Evolutionary conservation across 2,888 invertebrate species (phyloP).

Genomic region (Drosophila rubida): DNA sequence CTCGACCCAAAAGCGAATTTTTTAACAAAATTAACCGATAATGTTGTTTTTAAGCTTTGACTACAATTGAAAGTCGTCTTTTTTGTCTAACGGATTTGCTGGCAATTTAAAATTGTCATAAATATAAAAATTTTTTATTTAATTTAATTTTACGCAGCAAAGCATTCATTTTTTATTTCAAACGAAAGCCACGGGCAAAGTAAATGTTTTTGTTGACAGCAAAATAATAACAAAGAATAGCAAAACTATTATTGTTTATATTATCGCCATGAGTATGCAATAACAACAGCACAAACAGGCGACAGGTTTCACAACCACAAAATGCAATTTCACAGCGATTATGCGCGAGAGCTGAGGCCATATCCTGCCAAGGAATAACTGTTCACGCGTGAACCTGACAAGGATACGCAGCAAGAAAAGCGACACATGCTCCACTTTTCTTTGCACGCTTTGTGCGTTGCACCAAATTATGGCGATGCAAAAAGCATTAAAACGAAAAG

Average conservation of each 20-base stretch:
- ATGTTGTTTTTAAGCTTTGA: no score
- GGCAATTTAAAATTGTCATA: background rate
- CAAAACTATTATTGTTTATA: conserved; percentile 22
- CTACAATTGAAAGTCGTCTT: background rate
- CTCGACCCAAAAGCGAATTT: background rate
- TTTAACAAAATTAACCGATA: background rate
- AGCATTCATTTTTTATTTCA: background rate
- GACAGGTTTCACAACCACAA: conserved; percentile 43
- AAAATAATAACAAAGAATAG: conserved; percentile 3
- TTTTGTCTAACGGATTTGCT: background rate
- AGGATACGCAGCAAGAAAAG: conserved; percentile 42
- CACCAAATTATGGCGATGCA: conserved; percentile 49
- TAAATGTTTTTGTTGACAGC: conserved; percentile 19
- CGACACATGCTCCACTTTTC: conserved; percentile 20
- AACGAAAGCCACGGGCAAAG: background rate
- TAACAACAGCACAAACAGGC: background rate
- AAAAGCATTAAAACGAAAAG: conserved; percentile 7
- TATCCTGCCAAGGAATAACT: conserved; percentile 46
- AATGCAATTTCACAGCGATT: conserved; percentile 64
- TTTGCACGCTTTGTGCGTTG: conserved; percentile 24
- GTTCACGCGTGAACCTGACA: conserved; percentile 64
- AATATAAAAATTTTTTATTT: background rate
- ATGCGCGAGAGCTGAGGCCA: conserved; percentile 38
- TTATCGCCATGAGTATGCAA: background rate
- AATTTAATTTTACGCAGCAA: background rate